phyloP scores from a whole-genome alignment of 2,888 invertebrate species.

The Amblyjoppa fuscipennis region DNA sequence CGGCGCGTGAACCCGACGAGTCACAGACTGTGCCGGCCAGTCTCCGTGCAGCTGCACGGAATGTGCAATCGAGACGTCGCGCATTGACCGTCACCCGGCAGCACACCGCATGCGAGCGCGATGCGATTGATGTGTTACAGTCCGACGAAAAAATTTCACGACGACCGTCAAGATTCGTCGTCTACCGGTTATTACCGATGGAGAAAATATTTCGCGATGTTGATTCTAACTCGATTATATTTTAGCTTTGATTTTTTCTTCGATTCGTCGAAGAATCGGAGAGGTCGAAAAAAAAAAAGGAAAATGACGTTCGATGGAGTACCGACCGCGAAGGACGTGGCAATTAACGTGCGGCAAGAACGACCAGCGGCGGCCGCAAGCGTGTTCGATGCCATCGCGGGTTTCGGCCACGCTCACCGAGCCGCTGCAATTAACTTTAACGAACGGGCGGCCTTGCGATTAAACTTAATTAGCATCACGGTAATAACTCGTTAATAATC shows the following conservation, averaged over 20 bases:
- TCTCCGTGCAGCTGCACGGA: constrained; percentile 65
- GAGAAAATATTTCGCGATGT: neutral
- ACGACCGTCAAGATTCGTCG: neutral
- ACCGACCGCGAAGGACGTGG: constrained; percentile 60
- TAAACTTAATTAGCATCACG: constrained; percentile 83
- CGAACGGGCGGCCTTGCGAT: constrained; percentile 84
- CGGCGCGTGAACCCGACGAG: constrained; percentile 51
- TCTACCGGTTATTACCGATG: neutral
- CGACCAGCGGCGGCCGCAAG: neutral
- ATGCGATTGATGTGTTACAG: neutral
- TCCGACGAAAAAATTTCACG: neutral
- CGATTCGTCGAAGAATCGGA: neutral
- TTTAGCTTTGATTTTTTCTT: neutral
- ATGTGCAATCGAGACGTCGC: constrained; percentile 58
- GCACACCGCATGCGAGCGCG: neutral
- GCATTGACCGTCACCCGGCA: constrained; percentile 8
- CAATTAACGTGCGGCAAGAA: constrained; percentile 60
- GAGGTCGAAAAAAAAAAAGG: neutral
- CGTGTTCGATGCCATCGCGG: constrained; percentile 64
- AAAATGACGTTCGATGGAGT: constrained; percentile 36
- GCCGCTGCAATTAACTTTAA: constrained; percentile 84
- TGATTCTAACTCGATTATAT: neutral
- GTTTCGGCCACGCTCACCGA: constrained; percentile 81
- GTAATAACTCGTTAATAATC: constrained; percentile 84
- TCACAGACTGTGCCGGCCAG: constrained; percentile 64